A percentile compares a stretch with the other conserved stretches of the same genome.
Evolutionary conservation across 2,797 vertebrate species (phyloP).

Genomic region (Catostomus latipinnis): DNA sequence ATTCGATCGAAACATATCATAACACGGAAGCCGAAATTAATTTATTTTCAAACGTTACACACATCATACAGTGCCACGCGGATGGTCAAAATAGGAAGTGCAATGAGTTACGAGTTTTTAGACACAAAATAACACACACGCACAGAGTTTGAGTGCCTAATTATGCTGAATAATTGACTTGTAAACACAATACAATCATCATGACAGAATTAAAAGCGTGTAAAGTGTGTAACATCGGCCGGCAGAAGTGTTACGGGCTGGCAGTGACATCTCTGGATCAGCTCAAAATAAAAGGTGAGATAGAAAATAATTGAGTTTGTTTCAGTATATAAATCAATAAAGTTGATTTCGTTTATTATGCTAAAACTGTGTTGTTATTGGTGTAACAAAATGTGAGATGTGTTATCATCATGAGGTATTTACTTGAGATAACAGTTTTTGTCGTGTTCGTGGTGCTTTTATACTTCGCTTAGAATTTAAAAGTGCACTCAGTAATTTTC

Average conservation of each 20-base stretch:
- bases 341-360: no score
- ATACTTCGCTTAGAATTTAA: no score
- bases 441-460: no score
- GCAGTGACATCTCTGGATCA: constrained; percentile 70
- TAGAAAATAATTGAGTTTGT: neutral
- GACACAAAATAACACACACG: neutral
- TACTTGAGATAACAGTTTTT: no score
- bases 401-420: no score
- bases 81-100: neutral
- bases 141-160: neutral
- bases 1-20: neutral
- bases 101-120: neutral
- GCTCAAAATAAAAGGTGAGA: constrained; percentile 79
- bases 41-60: neutral
- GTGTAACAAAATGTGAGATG: no score
- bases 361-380: no score
- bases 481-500: no score
- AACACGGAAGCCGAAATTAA: constrained; percentile 19
- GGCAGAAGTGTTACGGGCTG: constrained; percentile 73
- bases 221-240: constrained; percentile 75
- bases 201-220: constrained; percentile 76
- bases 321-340: neutral
- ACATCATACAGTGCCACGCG: neutral
- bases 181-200: neutral
- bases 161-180: neutral